Base-by-base conservation (phyloP, 23 tunicate species). In the Halocynthia roretzi region DNA sequence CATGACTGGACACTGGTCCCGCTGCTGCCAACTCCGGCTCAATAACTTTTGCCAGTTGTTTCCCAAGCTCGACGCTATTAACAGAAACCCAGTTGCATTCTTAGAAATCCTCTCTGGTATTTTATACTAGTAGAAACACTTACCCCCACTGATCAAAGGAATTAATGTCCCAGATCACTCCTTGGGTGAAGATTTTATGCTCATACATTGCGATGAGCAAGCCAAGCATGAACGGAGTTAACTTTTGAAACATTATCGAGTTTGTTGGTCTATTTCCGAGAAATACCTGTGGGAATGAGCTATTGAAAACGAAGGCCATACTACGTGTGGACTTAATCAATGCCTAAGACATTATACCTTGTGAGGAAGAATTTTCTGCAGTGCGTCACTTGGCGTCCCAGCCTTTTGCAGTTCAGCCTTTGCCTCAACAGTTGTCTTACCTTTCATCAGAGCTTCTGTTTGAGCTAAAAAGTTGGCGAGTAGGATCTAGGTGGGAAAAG, bases 91-190 rank as follows among this genome's bases (percentile, higher is more conserved):
- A 11, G 71, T 58, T 58, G n/a, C 15, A n/a, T 58, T 14, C 4
- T 4, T 14, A 58, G n/a, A 58, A 58, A 58, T 58, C 64, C 17
- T 15, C 4, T 14, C 64, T 17, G 18, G 64, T 15, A 58, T 58
- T 58, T 58, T 14, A 1, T 58, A 15, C 64, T 17, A 58, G 64
- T 17, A 58, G 31, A 11, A 57, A 14, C n/a, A 49, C 89, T 77
- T 76, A 91, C 97, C 97, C 97, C 97, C 97, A 91, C 61, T 95
- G 99, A 62, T 95, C 99, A 53, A 81, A 95, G 10, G 99, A 88
- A 63, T 95, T 95, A 72, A 95, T 89, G 80, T 95, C 88, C 99
- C 99, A 95, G 71, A 95, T 88, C 7, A 88, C 80, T 11, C 99
- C 99, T 73, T 95, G 99, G 67, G 87, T 92, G 83, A 95, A 95